These are phyloP conservation scores for Pilophorus perplexus DNA, from an alignment of 2,888 invertebrate genomes.

Conservation along the genomic window DNA sequence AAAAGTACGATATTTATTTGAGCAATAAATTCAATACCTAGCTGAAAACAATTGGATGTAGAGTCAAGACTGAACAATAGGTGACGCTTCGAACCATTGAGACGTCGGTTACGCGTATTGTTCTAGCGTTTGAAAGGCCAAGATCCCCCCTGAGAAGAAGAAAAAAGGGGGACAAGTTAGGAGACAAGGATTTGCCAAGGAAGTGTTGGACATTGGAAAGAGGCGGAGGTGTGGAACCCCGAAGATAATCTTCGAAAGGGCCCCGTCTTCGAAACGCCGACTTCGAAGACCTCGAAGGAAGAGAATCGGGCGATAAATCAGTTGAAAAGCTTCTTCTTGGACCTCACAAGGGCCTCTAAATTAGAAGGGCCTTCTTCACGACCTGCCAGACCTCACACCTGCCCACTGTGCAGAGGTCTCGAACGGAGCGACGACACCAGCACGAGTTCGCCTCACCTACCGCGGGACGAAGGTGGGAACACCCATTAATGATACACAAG, in stretches of 20 bases:
- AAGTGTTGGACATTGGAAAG: conserved; percentile 1
- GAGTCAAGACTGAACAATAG: conserved; percentile 6
- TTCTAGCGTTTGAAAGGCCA: conserved; percentile 4
- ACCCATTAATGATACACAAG: conserved; percentile 3
- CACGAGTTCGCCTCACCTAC: conserved; percentile 21
- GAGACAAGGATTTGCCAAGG: conserved; percentile 37
- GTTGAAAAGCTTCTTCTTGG: conserved; percentile 27
- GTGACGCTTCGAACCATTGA: conserved; percentile 6
- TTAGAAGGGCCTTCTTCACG: conserved; percentile 34
- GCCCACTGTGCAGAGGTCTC: conserved; percentile 4
- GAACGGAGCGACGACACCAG: conserved; percentile 30
- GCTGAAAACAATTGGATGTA: conserved; percentile 6
- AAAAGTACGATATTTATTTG: conserved; percentile 10
- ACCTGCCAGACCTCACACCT: conserved; percentile 34
- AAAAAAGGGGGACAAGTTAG: conserved; percentile 17
- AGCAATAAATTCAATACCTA: not conserved
- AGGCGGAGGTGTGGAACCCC: conserved; percentile 18
- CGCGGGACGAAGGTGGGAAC: not conserved
- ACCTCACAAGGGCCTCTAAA: conserved; percentile 31
- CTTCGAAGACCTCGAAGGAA: not conserved
- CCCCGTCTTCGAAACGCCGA: conserved; percentile 19
- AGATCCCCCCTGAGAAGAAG: not conserved
- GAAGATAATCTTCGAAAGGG: conserved; percentile 34
- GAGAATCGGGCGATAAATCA: conserved; percentile 39
- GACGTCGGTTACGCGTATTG: conserved; percentile 14